Conservation (phyloP, 2,888 invertebrate species). For the Drosophila algonquin region DNA sequence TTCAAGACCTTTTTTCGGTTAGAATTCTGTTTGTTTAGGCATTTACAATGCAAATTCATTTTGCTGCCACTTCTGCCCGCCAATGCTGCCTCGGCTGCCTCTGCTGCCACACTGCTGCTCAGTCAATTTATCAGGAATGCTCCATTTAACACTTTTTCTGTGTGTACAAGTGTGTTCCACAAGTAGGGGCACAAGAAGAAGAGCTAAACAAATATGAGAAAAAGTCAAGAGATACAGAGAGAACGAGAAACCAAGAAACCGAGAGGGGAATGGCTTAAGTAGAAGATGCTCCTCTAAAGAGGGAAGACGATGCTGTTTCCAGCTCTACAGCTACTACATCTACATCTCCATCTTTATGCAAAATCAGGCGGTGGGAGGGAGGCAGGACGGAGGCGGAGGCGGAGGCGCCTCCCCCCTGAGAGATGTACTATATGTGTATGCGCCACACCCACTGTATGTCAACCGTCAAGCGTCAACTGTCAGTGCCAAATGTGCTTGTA, state of each 20-base stretch:
- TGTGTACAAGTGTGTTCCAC: constrained; percentile 3
- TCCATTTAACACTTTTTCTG: constrained; percentile 76
- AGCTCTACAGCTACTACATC: neutral
- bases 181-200: constrained; percentile 16
- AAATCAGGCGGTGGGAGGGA: constrained; percentile 6
- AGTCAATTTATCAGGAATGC: constrained; percentile 73
- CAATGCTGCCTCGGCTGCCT: constrained; percentile 25
- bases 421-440: constrained; percentile 19
- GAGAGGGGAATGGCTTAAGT: neutral
- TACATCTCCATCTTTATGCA: constrained; percentile 41
- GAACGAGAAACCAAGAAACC: neutral
- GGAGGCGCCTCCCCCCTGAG: constrained; percentile 3
- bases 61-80: constrained; percentile 8
- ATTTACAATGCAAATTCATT: constrained; percentile 77
- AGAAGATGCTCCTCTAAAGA: neutral
- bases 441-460: constrained; percentile 65
- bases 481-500: constrained; percentile 81
- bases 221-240: constrained; percentile 37
- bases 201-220: constrained; percentile 46
- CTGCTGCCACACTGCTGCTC: constrained; percentile 38
- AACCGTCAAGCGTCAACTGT: constrained; percentile 80
- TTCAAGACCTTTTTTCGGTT: constrained; percentile 26
- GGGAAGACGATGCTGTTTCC: constrained; percentile 18
- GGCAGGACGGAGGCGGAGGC: neutral
- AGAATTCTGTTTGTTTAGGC: constrained; percentile 69